phyloP scores from a whole-genome alignment of 53 echinoderm and acorn worm genomes.

The Glandiceps talaboti region DNA sequence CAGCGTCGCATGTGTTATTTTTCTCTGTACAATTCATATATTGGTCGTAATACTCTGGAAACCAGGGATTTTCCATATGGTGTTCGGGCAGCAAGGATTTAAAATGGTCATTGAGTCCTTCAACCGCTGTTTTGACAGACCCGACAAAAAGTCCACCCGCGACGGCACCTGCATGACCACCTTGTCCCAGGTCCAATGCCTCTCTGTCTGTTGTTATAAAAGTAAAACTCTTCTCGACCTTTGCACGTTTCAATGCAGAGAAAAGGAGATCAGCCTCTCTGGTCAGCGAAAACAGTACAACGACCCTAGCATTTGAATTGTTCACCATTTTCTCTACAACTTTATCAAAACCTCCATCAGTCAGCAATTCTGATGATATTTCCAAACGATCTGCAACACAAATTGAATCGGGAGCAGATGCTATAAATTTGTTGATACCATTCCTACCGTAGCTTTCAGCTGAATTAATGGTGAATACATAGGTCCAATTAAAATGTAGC shows the following conservation, averaged over 20 bases:
- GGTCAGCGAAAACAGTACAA: conserved; percentile 7
- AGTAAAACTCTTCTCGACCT: not conserved
- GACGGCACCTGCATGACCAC: not conserved
- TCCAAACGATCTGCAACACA: not conserved
- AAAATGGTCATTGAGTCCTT: conserved; percentile 11
- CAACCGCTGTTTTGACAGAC: conserved; percentile 1
- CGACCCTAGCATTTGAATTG: conserved; percentile 5
- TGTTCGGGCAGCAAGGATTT: conserved; percentile 6
- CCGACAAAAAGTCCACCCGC: conserved; percentile 17
- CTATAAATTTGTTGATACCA: not conserved
- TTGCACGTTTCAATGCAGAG: not conserved
- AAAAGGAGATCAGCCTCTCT: conserved; percentile 5
- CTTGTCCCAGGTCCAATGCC: not conserved
- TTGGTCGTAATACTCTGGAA: conserved; percentile 12
- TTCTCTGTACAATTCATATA: not conserved
- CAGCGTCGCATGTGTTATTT: not conserved
- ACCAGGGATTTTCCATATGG: conserved; percentile 29
- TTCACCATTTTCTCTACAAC: conserved; percentile 4
- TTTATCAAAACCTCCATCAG: not conserved
- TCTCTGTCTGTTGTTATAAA: not conserved
- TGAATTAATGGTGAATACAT: conserved; percentile 6
- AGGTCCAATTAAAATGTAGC: conserved; percentile 11
- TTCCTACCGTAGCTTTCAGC: not conserved
- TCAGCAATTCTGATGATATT: not conserved
- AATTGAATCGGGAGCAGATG: not conserved